phyloP scores from a whole-genome alignment of 2,797 vertebrate genomes.

The Denticeps clupeoides region DNA sequence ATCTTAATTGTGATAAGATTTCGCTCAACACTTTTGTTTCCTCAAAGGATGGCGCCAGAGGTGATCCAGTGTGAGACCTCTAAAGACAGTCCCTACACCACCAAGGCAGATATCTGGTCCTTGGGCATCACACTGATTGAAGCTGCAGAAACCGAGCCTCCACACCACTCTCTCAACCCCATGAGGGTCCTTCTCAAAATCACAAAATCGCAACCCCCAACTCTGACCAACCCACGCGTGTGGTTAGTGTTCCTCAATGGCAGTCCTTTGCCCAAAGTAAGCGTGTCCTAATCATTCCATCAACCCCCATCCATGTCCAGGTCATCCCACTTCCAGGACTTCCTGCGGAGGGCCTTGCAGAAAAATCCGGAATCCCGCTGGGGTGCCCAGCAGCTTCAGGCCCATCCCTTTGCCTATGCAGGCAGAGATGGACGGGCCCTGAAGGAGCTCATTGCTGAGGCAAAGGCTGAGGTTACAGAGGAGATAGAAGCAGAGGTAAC shows the following conservation, averaged over 20 bases:
- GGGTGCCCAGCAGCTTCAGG: conserved; percentile 46
- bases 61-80: conserved; percentile 57
- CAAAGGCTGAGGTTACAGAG: conserved; percentile 45
- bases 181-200: conserved; percentile 59
- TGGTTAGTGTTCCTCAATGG: too few relatives aligned
- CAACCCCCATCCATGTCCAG: conserved; percentile 23
- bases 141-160: conserved; percentile 57
- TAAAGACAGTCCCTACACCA: conserved; percentile 52
- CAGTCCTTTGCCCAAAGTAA: too few relatives aligned
- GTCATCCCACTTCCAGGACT: conserved; percentile 58
- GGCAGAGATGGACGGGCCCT: conserved; percentile 35
- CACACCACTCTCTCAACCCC: conserved; percentile 56
- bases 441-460: conserved; percentile 51
- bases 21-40: background rate
- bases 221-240: conserved; percentile 37
- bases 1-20: too few relatives aligned
- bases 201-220: conserved; percentile 50
- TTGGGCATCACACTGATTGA: conserved; percentile 60
- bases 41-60: conserved; percentile 58
- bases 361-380: conserved; percentile 46
- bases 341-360: conserved; percentile 49
- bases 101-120: conserved; percentile 59
- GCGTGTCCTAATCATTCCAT: too few relatives aligned
- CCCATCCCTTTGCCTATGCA: conserved; percentile 44
- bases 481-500: conserved; percentile 37